Base-by-base conservation (phyloP, 2,797 vertebrate genomes). In the Gallinago stenura region DNA sequence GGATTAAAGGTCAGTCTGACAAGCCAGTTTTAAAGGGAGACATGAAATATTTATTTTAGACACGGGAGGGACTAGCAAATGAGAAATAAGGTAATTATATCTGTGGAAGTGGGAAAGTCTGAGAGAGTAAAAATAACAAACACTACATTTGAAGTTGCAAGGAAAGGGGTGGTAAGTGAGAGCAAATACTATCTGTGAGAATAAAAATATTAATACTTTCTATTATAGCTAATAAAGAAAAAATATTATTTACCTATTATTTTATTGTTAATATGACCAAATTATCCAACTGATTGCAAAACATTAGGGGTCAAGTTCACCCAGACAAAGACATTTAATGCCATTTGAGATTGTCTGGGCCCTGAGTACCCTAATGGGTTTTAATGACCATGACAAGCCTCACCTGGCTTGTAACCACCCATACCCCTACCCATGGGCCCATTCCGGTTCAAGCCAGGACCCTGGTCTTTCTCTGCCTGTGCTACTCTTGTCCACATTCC, bases 401-500 rank as follows among this genome's bases (percentile, higher is more conserved):
- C 33, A 62, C 6, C 24, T 33, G 41, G 11, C 21, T 46, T 41
- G n/a, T 24, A 4, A 3, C 13, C 18, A 51, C 9, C 24, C 13
- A 15, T 50, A n/a, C 3, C 14, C 7, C 20, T 46, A n/a, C 10
- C 8, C n/a, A 46, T 10, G 20, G 26, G 9, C 6, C 7, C 9
- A 4, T 37, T 61, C 53, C 61, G 72, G 33, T 16, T 62, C 12
- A 43, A 11, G 5, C 11, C 10, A 51, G 48, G 9, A n/a, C 5
- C 4, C 9, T 21, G 15, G 4, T 54, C 5, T 58, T 72, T 5
- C 1, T 82, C 20, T 78, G 9, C 9, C 6, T 24, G 10, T 28
- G 11, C 7, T 26, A 14, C 10, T 6, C 9, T 41, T 21, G 8
- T 24, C 22, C 1, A 1, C 0, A 0, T 56, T 1, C 2, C 3